Percentiles rank a stretch among this genome's conserved stretches.
Conservation (phyloP, 2,113 vertebrate species). For the Leucosticte australis region DNA sequence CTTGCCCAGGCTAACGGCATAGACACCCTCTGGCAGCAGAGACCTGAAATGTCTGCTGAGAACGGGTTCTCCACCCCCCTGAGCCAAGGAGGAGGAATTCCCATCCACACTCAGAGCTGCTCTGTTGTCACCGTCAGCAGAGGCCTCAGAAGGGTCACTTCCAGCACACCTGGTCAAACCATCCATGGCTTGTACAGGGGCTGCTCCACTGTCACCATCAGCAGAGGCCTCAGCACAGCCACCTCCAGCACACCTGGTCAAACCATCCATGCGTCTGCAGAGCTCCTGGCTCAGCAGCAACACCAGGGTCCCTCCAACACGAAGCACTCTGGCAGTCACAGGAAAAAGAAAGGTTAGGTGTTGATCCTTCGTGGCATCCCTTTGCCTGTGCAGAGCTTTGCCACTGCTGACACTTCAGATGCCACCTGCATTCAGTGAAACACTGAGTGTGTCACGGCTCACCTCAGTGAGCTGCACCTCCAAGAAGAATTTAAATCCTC, state of each 20-base stretch:
- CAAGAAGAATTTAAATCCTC: not conserved
- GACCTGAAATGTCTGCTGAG: conserved; percentile 38
- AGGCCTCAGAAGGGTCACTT: not conserved
- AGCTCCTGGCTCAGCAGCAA: conserved; percentile 85
- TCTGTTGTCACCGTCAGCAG: not conserved
- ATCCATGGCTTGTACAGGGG: not conserved
- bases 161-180: not conserved
- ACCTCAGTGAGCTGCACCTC: not conserved
- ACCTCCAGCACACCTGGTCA: not conserved
- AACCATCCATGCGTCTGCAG: conserved; percentile 39
- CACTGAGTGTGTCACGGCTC: not conserved
- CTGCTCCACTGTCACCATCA: not conserved
- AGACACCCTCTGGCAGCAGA: conserved; percentile 67
- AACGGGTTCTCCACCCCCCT: not conserved
- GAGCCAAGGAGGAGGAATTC: not conserved
- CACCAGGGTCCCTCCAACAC: conserved; percentile 77
- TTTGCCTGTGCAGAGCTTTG: not conserved
- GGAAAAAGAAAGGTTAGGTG: not conserved
- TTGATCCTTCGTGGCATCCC: not conserved
- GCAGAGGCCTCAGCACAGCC: not conserved
- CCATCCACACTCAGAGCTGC: not conserved
- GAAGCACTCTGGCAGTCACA: conserved; percentile 78
- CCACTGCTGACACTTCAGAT: not conserved
- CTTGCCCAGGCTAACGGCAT: conserved; percentile 84
- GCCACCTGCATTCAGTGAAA: not conserved